Evolutionary conservation across 1,140 invertebrate genomes (phyloP).

Genomic region (Bombus consobrinus): DNA sequence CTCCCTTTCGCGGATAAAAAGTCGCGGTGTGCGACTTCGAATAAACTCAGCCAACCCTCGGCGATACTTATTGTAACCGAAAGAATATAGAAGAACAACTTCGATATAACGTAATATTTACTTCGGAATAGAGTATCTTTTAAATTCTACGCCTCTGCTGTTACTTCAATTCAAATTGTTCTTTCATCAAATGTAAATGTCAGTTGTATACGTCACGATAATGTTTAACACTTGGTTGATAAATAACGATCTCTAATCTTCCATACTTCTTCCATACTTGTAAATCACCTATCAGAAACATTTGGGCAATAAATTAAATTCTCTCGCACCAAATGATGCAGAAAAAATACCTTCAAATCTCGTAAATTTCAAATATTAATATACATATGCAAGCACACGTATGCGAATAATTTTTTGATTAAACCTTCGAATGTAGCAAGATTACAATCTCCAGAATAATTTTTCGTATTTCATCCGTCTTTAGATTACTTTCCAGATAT

Average conservation of each 20-base stretch:
- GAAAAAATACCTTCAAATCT: no score
- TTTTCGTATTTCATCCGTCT: not conserved
- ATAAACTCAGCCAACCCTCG: not conserved
- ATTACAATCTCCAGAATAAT: not conserved
- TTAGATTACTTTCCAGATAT: not conserved
- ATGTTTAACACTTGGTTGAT: not conserved
- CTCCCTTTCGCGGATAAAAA: slow-evolving; percentile 58
- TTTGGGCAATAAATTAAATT: no score
- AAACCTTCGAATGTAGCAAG: not conserved
- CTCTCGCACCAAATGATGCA: no score
- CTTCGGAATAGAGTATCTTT: not conserved
- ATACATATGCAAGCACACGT: no score
- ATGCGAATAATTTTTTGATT: no score
- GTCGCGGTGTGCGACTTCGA: slow-evolving; percentile 21
- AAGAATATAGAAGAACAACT: not conserved
- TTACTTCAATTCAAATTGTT: not conserved
- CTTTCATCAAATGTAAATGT: not conserved
- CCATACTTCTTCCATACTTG: not conserved
- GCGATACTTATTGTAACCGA: not conserved
- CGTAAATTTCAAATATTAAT: no score
- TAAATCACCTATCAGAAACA: not conserved
- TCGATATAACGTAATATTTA: not conserved
- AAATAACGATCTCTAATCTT: not conserved
- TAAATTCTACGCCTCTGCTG: not conserved
- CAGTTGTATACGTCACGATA: no score